phyloP scores from a whole-genome alignment of 2,797 vertebrate genomes.

The Chrysocyon brachyurus region DNA sequence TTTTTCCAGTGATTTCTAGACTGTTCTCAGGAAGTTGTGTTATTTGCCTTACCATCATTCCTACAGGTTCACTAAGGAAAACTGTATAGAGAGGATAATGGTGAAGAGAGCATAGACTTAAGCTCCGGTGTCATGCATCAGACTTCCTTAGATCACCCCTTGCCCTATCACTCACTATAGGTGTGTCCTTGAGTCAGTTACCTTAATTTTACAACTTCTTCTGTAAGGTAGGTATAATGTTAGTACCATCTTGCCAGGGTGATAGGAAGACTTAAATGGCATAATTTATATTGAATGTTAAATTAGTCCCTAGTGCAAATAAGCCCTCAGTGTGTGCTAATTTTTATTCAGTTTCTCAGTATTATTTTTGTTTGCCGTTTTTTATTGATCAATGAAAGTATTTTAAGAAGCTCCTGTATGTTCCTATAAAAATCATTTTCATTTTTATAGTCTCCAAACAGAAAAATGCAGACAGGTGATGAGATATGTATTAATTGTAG shows the following conservation, averaged over 20 bases:
- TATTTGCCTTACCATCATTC: background rate
- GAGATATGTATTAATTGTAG: background rate
- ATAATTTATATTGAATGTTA: background rate
- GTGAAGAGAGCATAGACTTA: background rate
- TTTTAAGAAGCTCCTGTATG: background rate
- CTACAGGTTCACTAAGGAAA: background rate
- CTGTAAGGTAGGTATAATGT: background rate
- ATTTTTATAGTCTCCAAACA: background rate
- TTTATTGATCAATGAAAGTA: background rate
- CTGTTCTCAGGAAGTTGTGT: background rate
- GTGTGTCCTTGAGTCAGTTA: background rate
- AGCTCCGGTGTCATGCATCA: background rate
- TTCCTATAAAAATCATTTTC: background rate
- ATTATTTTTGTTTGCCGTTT: background rate
- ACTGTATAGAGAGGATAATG: background rate
- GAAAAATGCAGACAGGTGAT: background rate
- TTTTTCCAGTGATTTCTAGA: constrained; percentile 29
- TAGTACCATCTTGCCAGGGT: background rate
- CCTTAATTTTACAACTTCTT: background rate
- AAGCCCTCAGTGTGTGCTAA: background rate
- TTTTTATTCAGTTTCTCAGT: background rate
- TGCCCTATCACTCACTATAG: background rate
- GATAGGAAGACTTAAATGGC: background rate
- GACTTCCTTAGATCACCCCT: background rate
- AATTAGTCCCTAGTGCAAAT: background rate